Percentiles rank a stretch among this genome's conserved stretches.
Conservation (phyloP, 2,888 invertebrate species). For the Ormyrus pomaceus region DNA sequence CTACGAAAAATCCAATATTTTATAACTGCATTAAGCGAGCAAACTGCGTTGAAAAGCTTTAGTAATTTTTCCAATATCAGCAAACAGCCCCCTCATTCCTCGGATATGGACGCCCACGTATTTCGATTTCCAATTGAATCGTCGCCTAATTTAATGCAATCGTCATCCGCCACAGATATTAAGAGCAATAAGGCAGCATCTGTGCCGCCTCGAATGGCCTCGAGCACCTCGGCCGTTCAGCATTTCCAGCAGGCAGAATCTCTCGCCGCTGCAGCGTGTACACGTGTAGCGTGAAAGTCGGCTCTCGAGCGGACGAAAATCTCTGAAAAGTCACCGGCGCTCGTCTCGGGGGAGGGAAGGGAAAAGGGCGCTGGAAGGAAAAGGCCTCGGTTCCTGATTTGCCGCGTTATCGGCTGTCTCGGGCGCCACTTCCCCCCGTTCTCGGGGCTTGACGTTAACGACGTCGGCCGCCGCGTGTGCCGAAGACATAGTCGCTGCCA, state of each 20-base stretch:
- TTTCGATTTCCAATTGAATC: constrained; percentile 1
- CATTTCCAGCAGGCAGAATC: constrained; percentile 8
- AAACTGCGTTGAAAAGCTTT: too few relatives aligned
- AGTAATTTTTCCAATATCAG: too few relatives aligned
- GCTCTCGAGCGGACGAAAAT: not conserved
- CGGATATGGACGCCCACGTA: not conserved
- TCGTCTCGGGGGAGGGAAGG: not conserved
- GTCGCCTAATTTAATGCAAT: not conserved
- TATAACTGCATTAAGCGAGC: too few relatives aligned
- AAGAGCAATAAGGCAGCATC: not conserved
- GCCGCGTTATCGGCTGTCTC: constrained; percentile 55
- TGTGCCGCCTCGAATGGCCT: not conserved
- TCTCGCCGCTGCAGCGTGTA: not conserved
- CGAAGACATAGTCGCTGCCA: not conserved
- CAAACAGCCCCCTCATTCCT: not conserved
- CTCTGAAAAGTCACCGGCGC: too few relatives aligned
- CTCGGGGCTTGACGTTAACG: constrained; percentile 42
- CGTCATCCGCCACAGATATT: constrained; percentile 1
- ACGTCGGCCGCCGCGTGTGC: constrained; percentile 4
- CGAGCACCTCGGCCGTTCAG: not conserved
- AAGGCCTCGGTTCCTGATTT: constrained; percentile 52
- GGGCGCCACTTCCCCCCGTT: constrained; percentile 28
- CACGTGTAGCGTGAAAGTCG: not conserved
- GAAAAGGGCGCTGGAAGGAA: not conserved
- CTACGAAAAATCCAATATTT: too few relatives aligned